Evolutionary conservation across 2,888 invertebrate genomes (phyloP).

Genomic region (Orthosia incerta): DNA sequence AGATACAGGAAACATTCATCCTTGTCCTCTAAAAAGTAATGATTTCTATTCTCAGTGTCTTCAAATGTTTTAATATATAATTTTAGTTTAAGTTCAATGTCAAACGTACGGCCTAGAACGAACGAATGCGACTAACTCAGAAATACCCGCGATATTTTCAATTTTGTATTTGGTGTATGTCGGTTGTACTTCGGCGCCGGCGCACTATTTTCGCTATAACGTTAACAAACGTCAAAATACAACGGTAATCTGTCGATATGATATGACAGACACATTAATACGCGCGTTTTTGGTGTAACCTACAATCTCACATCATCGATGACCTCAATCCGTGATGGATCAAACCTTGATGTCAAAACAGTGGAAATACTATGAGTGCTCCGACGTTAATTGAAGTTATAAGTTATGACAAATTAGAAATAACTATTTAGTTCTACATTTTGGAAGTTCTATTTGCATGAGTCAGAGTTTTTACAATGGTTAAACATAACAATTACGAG

Average conservation of each 20-base stretch:
- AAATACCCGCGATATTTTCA: slow-evolving; percentile 61
- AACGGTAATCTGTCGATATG: slow-evolving; percentile 54
- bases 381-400: slow-evolving; percentile 38
- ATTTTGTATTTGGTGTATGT: slow-evolving; percentile 62
- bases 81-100: slow-evolving; percentile 85
- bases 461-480: slow-evolving; percentile 11
- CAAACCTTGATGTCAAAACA: slow-evolving; percentile 49
- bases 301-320: slow-evolving; percentile 32
- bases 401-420: slow-evolving; percentile 41
- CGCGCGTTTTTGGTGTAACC: slow-evolving; percentile 29
- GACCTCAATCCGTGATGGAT: slow-evolving; percentile 48
- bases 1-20: slow-evolving; percentile 61
- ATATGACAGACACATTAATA: slow-evolving; percentile 55
- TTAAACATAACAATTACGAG: slow-evolving; percentile 4
- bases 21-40: slow-evolving; percentile 71
- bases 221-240: slow-evolving; percentile 62
- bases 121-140: slow-evolving; percentile 69
- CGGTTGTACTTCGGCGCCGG: slow-evolving; percentile 44
- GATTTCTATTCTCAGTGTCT: slow-evolving; percentile 70
- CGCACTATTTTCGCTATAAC: slow-evolving; percentile 48
- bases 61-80: slow-evolving; percentile 68
- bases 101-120: slow-evolving; percentile 74
- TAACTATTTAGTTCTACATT: slow-evolving; percentile 35
- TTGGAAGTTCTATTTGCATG: slow-evolving; percentile 17
- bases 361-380: slow-evolving; percentile 41